Conservation (phyloP, 2,797 vertebrate species). For the Glyptemys insculpta region DNA sequence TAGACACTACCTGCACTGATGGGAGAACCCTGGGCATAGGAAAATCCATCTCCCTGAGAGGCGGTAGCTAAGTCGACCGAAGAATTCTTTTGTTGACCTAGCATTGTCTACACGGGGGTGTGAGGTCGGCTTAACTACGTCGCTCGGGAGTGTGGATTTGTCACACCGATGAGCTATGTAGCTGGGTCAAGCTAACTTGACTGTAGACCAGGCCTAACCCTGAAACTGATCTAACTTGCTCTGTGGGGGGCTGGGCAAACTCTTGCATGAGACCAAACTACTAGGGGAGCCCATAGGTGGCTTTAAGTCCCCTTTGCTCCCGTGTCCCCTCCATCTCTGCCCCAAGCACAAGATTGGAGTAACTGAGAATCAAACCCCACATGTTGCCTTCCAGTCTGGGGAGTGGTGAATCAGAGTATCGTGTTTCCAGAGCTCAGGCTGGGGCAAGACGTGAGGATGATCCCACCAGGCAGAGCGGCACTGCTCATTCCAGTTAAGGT, state of each 20-base stretch:
- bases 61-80: neutral
- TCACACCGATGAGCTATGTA: neutral
- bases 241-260: neutral
- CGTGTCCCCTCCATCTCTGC: fast-evolving
- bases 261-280: no score
- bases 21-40: neutral
- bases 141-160: neutral
- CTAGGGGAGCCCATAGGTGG: neutral
- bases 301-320: neutral
- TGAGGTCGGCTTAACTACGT: neutral
- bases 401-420: neutral
- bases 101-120: neutral
- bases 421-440: neutral
- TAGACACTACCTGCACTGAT: neutral
- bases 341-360: neutral
- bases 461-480: no score
- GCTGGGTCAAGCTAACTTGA: neutral
- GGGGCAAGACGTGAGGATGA: neutral
- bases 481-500: neutral
- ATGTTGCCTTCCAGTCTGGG: neutral
- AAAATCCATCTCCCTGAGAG: neutral
- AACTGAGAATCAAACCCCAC: neutral
- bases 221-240: neutral
- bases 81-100: neutral
- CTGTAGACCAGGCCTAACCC: neutral